Percentiles rank a stretch among this genome's conserved stretches.
phyloP scores from a whole-genome alignment of 2,113 vertebrate genomes.

The Oncorhynchus keta region DNA sequence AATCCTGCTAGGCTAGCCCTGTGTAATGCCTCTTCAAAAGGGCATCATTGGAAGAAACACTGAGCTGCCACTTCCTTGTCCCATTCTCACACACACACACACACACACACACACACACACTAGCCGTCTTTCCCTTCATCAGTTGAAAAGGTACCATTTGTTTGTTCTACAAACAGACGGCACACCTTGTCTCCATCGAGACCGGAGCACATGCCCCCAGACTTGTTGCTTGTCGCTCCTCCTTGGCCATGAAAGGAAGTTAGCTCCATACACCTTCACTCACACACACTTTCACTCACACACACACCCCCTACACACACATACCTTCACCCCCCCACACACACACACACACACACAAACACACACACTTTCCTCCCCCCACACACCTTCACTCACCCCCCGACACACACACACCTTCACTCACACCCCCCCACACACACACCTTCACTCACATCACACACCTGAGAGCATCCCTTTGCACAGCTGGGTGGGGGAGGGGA shows the following conservation, averaged over 20 bases:
- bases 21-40: conserved; percentile 38
- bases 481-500: conserved; percentile 26
- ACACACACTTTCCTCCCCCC: no score
- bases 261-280: neutral
- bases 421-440: no score
- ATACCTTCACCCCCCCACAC: no score
- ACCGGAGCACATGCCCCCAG: conserved; percentile 64
- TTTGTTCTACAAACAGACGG: conserved; percentile 92
- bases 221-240: conserved; percentile 64
- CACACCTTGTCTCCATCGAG: conserved; percentile 85
- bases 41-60: neutral
- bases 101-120: conserved; percentile 13
- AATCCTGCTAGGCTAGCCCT: conserved; percentile 59
- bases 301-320: no score
- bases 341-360: no score
- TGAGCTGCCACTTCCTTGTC: neutral
- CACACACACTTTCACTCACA: no score
- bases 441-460: neutral
- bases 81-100: neutral
- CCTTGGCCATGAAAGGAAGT: conserved; percentile 50
- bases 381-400: no score
- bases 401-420: no score
- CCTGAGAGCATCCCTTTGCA: conserved; percentile 54
- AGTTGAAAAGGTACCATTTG: conserved; percentile 87
- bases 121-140: conserved; percentile 26